Evolutionary conservation across 2,113 vertebrate genomes (phyloP), one percentile per base, ranked within the genome.

Genomic region (Thalassoma bifasciatum): DNA sequence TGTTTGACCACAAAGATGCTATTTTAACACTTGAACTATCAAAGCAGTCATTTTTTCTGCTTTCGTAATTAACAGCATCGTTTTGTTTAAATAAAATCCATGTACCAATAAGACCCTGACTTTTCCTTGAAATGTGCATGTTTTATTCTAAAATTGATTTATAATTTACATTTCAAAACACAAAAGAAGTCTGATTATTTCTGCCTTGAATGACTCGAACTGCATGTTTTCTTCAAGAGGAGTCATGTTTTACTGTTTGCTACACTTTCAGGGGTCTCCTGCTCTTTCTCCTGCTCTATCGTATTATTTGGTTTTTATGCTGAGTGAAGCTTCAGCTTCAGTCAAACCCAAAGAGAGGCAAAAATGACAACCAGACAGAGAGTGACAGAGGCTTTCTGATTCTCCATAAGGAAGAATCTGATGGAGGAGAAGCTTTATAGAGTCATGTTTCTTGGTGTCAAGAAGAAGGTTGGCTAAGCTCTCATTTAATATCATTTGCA

Each of bases 61-160:
- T 23, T 23, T 52, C 22, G 10, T 23, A 52, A 52, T 23, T 23
- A 23, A 21, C 50, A 52, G 22, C 38, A 40, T 40, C 4, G 11
- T 9, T 40, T 40, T 40, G 38, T 40, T 23, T n/a, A 10, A 8
- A 49, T 24, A 63, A 46, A 63, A 63, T 2, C 13, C 19, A 22
- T 42, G 58, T 22, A 61, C 42, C 22, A 63, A 30, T 26, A 63
- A 23, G 40, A 46, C 40, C 60, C 22, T 63, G 40, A 17, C 22
- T 40, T 40, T 40, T 40, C 38, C 38, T 40, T 2, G 10, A 40
- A 19, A 21, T 30, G 30, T 30, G 6, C 6, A 30, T 46, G 47
- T 30, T 63, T 63, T 47, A 63, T 63, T 47, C 23, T 63, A 26
- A 47, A 40, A 65, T 62, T 62, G 62, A 50, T 65, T 50, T 50